A percentile compares a stretch with the other conserved stretches of the same genome.
These are phyloP conservation scores for Proisotoma minuta DNA, from an alignment of 2,888 invertebrate genomes.

Conservation along the genomic window DNA sequence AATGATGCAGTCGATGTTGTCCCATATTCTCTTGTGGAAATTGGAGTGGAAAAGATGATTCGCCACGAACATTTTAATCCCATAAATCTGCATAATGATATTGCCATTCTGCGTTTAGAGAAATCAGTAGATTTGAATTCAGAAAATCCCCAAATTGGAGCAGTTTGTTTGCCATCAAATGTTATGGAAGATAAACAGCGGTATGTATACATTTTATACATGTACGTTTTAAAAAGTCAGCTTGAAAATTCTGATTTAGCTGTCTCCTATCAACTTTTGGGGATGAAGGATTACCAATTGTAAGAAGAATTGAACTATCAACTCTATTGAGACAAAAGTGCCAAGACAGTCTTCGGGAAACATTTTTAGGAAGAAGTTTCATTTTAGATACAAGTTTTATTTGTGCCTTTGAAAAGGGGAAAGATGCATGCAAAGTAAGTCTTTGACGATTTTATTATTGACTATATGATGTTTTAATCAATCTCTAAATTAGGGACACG, in stretches of 20 bases:
- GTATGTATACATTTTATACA: not conserved
- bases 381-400: not conserved
- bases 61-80: not conserved
- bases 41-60: no score
- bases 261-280: not conserved
- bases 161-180: not conserved
- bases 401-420: not conserved
- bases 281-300: not conserved
- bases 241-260: no score
- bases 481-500: not conserved
- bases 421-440: not conserved
- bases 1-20: not conserved
- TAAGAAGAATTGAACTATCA: not conserved
- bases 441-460: not conserved
- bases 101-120: not conserved
- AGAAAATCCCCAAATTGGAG: not conserved
- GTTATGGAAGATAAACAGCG: not conserved
- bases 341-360: not conserved
- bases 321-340: not conserved
- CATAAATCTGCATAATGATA: not conserved
- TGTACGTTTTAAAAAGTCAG: no score
- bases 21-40: no score
- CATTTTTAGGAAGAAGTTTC: not conserved
- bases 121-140: not conserved
- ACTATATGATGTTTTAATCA: no score